phyloP scores from a whole-genome alignment of 1,140 invertebrate genomes.

The Lamellibrachia luymesi region DNA sequence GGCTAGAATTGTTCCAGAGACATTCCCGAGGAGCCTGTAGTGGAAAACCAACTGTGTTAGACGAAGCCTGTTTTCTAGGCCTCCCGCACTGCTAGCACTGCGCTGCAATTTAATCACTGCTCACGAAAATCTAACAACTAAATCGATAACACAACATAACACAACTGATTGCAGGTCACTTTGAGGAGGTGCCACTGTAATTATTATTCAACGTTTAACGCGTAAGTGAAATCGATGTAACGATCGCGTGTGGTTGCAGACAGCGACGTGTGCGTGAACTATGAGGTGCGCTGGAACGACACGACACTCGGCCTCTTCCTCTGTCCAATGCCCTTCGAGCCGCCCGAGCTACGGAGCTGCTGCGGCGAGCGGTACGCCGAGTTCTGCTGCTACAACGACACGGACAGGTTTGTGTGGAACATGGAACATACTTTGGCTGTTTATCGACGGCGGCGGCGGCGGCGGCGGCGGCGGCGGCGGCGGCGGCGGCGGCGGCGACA shows the following conservation, averaged over 20 bases:
- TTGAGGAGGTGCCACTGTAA: not conserved
- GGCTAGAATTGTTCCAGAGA: too few relatives aligned
- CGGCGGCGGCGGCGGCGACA: too few relatives aligned
- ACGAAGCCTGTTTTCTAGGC: too few relatives aligned
- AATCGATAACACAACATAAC: not conserved
- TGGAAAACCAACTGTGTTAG: too few relatives aligned
- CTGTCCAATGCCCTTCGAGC: conserved; percentile 12
- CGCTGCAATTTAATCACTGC: not conserved
- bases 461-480: too few relatives aligned
- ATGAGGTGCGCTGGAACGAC: not conserved
- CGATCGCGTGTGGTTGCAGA: not conserved
- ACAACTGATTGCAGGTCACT: not conserved
- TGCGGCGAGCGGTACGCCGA: conserved; percentile 7
- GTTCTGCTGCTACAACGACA: not conserved
- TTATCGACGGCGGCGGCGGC: too few relatives aligned
- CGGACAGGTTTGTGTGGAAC: not conserved
- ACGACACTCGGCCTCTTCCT: not conserved
- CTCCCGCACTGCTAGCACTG: too few relatives aligned
- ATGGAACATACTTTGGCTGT: too few relatives aligned
- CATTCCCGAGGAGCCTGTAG: too few relatives aligned
- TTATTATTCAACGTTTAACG: not conserved
- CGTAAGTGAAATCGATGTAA: not conserved
- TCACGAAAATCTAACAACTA: not conserved
- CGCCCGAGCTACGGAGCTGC: not conserved
- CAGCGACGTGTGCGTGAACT: not conserved